Conservation (phyloP, 2,888 invertebrate species). For the Drosophila suboccidentalis region DNA sequence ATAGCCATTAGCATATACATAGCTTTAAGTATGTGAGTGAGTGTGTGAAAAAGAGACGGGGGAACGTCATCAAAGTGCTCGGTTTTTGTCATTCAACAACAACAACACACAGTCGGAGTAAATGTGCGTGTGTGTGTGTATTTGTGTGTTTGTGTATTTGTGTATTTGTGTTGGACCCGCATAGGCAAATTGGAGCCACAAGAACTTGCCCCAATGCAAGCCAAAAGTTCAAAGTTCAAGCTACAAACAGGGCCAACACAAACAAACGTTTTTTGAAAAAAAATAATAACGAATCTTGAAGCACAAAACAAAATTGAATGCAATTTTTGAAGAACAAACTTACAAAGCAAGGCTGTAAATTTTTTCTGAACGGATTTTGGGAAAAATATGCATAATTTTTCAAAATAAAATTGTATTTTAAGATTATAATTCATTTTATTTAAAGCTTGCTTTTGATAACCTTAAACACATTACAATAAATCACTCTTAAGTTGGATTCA, state of each 20-base stretch:
- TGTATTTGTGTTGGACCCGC: conserved; percentile 33
- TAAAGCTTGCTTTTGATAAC: too few species aligned
- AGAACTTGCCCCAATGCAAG: conserved; percentile 35
- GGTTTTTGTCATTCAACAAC: conserved; percentile 29
- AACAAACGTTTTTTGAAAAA: conserved; percentile 1
- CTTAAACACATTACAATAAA: too few species aligned
- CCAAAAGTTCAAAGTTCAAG: conserved; percentile 77
- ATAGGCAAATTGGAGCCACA: conserved; percentile 44
- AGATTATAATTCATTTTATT: too few species aligned
- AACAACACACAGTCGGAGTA: conserved; percentile 6
- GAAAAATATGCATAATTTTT: too few species aligned
- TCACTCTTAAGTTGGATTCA: too few species aligned
- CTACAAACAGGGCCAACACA: conserved; percentile 27
- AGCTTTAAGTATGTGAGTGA: background rate
- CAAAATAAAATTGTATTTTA: too few species aligned
- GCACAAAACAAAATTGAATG: conserved; percentile 9
- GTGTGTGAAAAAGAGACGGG: background rate
- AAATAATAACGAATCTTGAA: conserved; percentile 4
- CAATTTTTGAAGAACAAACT: background rate
- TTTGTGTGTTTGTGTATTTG: conserved; percentile 13
- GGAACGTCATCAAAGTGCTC: conserved; percentile 35
- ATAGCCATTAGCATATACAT: conserved; percentile 64
- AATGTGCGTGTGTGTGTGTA: conserved; percentile 6
- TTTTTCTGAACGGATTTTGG: too few species aligned
- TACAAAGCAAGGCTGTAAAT: background rate